Evolutionary conservation across 2,113 vertebrate species (phyloP), one percentile per base, ranked within the genome.

Genomic region (Penelope pileata): DNA sequence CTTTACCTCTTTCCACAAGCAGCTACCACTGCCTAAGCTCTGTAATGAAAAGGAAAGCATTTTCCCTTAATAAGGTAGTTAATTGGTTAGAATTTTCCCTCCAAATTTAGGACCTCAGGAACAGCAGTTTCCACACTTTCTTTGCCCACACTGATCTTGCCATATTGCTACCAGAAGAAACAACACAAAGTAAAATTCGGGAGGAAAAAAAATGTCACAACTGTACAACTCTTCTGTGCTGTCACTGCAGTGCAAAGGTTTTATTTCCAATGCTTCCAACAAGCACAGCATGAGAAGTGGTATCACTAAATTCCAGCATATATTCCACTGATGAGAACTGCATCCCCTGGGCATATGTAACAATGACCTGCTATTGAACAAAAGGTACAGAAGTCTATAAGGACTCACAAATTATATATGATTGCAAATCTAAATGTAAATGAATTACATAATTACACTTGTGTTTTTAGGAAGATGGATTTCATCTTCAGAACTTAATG

Each of bases 201-300:
- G 81, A 68, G 43, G 94, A 93, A 66, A 94, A 66, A 91, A 96
- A 96, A 93, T 86, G 62, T 83, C 91, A 94, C 87, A 88, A 91
- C 12, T 30, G 74, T 43, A 27, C 92, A 88, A 84, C 94, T 91
- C 74, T 92, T 94, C 73, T 86, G 51, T 38, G 32, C 70, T 16
- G 13, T 70, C 60, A 69, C 69, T 85, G 73, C 92, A 91, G 74
- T 82, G 68, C 73, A 83, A 93, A 95, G 1, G 54, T 88, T 95
- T 81, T 85, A 62, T 84, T 93, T 88, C 59, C 80, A 90, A 94
- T 63, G 58, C 51, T 87, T 60, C 40, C 90, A 91, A 83, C 58
- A 87, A 79, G 80, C 91, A 88, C 73, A n/a, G 72, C 43, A 85
- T 92, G 86, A 92, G 76, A 91, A 89, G 80, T 80, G 59, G 34